Evolutionary conservation across 2,888 invertebrate species (phyloP), one percentile per base, ranked within the genome.

Genomic region (Netelia melanura): DNA sequence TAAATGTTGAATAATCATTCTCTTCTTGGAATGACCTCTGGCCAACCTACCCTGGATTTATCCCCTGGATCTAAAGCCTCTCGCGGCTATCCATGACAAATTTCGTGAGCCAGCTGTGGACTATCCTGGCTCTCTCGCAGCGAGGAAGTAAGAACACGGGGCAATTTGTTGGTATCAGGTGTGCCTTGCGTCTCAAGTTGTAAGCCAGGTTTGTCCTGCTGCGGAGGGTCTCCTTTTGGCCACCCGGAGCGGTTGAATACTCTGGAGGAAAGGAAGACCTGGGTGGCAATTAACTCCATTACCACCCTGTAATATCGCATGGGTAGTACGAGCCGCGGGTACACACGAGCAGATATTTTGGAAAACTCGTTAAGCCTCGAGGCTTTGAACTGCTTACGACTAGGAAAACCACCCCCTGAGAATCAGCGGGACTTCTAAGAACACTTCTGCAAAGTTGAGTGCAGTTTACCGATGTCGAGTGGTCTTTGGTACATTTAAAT

Each of bases 81-180:
- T 21, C 76, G 38, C 10, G 83, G 64, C 67, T 83, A 23, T 14
- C 1, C 25, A 72, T n/a, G 70, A 83, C 85, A 80, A 80, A 85
- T 85, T 85, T 83, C 43, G 75, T 72, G 83, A 85, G 80, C 81
- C 74, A 76, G 54, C 76, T 62, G 61, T 52, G 30, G 17, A 30
- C 8, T 67, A 38, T 38, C 38, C 10, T 43, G 62, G 76, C 76
- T 77, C 17, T 67, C 82, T 10, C 75, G 64, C 62, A 80, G 84
- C 74, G 75, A 70, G 56, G 64, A 84, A 81, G 83, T 87, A 85
- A 87, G 86, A 84, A 77, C 81, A 78, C 62, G 44, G 64, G 68
- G 91, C 91, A 91, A 93, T 93, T 93, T 93, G 93, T 93, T 91
- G 92, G 93, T 93, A 93, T 93, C 93, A 93, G 93, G 93, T 93